Evolutionary conservation across 1,140 invertebrate genomes (phyloP), one percentile per base, ranked within the genome.

Genomic region (Pseudomyrmex sp.): DNA sequence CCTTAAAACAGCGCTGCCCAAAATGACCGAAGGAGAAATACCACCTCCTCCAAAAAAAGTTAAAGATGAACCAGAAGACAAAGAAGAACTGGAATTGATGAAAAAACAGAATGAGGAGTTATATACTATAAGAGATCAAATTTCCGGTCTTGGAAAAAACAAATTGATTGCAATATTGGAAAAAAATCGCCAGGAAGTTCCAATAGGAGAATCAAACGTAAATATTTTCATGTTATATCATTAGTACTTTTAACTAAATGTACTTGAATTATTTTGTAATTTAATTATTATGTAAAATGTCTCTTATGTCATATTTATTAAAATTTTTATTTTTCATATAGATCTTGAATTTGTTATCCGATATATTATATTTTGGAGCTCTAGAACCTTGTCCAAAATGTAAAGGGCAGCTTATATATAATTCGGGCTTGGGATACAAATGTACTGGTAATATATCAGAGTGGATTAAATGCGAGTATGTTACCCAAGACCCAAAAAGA

Each of bases 311-410:
- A 35, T 74, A n/a, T 1, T 54, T n/a, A 44, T 18, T 1, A 7
- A 61, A 15, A 56, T 80, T 65, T 84, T 46, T 74, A 66, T 44
- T 63, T 73, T 50, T 44, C 52, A 93, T 96, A 72, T 89, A 98
- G 96, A 96, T 97, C 50, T 92, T 98, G 59, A 97, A 99, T 94
- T 94, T 95, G 75, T 90, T 99, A 1, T 95, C 97, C 13, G 99
- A 99, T 94, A 94, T 96, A 46, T 97, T 99, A 95, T 95, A 96
- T 3, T 99, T 99, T 96, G 99, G 99, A 66, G 96, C 96, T 44
- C 93, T 98, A 13, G 91, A 96, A 74, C 95, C 95, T 0, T 99
- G 99, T 93, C 92, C 96, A 5, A 96, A 97, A 90, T 99, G 99
- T 92, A 96, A 96, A 76, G 97, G 97, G 10, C 96, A 98, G 90